These are phyloP conservation scores for Bufo gargarizans DNA, from an alignment of 2,113 vertebrate species.

Conservation along the genomic window DNA sequence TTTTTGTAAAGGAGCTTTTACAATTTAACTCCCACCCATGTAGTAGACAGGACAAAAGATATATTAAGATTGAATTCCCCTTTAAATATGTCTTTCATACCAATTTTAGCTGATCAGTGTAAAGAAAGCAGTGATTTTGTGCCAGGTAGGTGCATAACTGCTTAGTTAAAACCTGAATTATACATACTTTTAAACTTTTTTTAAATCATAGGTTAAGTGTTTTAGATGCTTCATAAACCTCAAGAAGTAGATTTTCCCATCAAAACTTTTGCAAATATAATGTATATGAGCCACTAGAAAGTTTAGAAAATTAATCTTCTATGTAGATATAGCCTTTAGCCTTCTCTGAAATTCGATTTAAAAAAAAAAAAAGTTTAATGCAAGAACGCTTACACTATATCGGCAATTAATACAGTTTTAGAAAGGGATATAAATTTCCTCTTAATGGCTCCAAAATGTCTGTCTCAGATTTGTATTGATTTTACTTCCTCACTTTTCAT, in stretches of 20 bases:
- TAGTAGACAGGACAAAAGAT: background rate
- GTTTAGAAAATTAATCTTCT: conserved; percentile 15
- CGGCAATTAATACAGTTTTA: conserved; percentile 2
- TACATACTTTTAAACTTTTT: background rate
- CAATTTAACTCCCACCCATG: background rate
- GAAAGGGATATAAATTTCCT: background rate
- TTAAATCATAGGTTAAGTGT: conserved; percentile 2
- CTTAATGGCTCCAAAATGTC: conserved; percentile 26
- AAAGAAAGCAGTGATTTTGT: background rate
- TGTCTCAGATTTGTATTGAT: conserved; percentile 11
- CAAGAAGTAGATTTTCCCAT: conserved; percentile 16
- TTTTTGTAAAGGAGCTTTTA: background rate
- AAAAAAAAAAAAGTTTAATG: background rate
- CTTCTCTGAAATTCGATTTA: conserved; percentile 21
- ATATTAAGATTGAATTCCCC: background rate
- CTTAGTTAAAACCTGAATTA: background rate
- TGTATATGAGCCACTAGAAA: background rate
- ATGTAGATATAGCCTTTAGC: conserved; percentile 38
- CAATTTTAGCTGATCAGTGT: background rate
- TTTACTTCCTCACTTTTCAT: conserved; percentile 12
- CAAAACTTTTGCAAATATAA: conserved; percentile 24
- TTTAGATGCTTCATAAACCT: conserved; percentile 14
- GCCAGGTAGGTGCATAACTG: background rate
- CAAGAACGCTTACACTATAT: conserved; percentile 10
- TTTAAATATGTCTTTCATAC: background rate